Evolutionary conservation across 2,797 vertebrate species (phyloP), one percentile per base, ranked within the genome.

Genomic region (Passerculus sandwichensis): DNA sequence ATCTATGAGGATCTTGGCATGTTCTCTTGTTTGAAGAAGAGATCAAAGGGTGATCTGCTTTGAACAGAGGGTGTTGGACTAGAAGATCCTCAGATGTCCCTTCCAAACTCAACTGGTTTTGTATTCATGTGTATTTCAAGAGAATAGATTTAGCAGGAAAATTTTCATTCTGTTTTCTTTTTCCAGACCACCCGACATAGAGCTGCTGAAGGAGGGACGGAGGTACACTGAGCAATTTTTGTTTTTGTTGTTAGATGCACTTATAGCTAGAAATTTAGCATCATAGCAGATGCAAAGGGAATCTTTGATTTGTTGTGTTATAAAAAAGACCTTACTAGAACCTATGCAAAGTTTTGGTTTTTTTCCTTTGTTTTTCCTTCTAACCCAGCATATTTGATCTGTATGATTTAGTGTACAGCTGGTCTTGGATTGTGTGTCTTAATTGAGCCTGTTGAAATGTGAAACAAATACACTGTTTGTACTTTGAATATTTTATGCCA

Each of bases 351-450:
- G 66, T 27, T 44, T 74, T 88, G 36, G 36, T 19, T 44, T 44
- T 89, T 70, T 83, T 40, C 81, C 85, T 97, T 97, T 97, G 88
- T 98, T 88, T 36, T 36, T 36, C 36, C 74, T 91, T 81, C 61
- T 94, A 96, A 94, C 91, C 14, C 51, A 92, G 97, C 84, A 70
- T 98, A 97, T 99, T 99, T 99, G 98, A 98, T 98, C 97, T 97
- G 97, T 98, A 92, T 98, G 99, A 99, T 99, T 99, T 99, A 98
- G 98, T 92, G 87, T 96, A 97, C 99, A 99, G 98, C 99, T 99
- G 98, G 97, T 91, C 96, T 92, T 97, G 96, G 97, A 98, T 97
- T 98, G 80, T 96, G 95, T 95, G 67, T 97, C 97, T 88, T 98
- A 99, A 99, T 98, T 97, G 98, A 88, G 94, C 93, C 95, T 98